Conservation (phyloP, 2,113 vertebrate species). For the Loxodonta africana region DNA sequence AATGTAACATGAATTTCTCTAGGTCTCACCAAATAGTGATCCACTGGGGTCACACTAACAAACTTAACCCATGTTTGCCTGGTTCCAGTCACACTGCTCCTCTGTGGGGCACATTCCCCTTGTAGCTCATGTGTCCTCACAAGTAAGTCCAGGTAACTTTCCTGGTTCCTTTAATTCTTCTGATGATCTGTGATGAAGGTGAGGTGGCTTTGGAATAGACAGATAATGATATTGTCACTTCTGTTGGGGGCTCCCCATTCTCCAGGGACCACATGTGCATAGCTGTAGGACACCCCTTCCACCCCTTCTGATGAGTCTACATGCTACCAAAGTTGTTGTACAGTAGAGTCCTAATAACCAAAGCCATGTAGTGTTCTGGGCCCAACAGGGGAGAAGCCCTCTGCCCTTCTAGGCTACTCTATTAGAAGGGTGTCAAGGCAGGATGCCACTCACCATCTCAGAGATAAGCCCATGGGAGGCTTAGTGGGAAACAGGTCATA, state of each 20-base stretch:
- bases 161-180: not conserved
- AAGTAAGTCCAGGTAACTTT: not conserved
- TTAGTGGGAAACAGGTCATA: not conserved
- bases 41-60: not conserved
- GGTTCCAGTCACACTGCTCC: not conserved
- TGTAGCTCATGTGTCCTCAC: not conserved
- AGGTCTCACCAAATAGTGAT: not conserved
- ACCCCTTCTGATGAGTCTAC: not conserved
- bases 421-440: not conserved
- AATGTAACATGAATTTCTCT: not conserved
- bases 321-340: not conserved
- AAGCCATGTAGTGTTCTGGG: not conserved
- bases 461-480: not conserved
- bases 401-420: not conserved
- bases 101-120: not conserved
- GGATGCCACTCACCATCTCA: not conserved
- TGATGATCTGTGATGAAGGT: not conserved
- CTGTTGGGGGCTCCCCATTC: not conserved
- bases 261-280: not conserved
- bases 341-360: not conserved
- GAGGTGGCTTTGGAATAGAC: not conserved
- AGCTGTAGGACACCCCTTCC: too few relatives aligned
- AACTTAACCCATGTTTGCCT: not conserved
- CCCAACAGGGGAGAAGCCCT: not conserved
- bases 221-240: not conserved